phyloP scores from a whole-genome alignment of 2,888 invertebrate species.

The Dynastes hyllus region DNA sequence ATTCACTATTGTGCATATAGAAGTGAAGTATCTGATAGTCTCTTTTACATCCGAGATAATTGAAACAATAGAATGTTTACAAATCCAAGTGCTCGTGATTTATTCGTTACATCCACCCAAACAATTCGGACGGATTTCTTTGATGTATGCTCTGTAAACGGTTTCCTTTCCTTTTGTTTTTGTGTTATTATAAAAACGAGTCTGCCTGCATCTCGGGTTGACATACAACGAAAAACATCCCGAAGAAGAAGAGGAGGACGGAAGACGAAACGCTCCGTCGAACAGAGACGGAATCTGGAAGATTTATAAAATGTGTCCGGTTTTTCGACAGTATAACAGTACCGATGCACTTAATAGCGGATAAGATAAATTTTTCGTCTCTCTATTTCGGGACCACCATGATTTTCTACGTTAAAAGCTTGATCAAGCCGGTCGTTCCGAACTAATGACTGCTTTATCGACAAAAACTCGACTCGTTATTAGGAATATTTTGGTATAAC shows the following conservation, averaged over 20 bases:
- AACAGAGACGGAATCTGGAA: conserved; percentile 55
- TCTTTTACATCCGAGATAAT: conserved; percentile 49
- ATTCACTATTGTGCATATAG: no score
- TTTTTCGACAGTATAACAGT: conserved; percentile 61
- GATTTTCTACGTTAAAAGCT: conserved; percentile 36
- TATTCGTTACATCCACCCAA: conserved; percentile 63
- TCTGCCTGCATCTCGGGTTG: conserved; percentile 58
- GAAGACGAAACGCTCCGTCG: conserved; percentile 48
- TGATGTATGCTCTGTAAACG: conserved; percentile 62
- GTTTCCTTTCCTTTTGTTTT: conserved; percentile 61
- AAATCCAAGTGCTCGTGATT: conserved; percentile 63
- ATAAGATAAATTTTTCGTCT: conserved; percentile 60
- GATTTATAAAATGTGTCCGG: conserved; percentile 65
- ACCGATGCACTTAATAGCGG: conserved; percentile 61
- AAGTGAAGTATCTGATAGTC: not conserved
- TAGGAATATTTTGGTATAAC: conserved; percentile 19
- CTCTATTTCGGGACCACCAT: conserved; percentile 54
- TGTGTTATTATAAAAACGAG: conserved; percentile 60
- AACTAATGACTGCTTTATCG: conserved; percentile 43
- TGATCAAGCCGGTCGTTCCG: conserved; percentile 21
- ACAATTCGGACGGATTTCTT: conserved; percentile 64
- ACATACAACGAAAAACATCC: conserved; percentile 57
- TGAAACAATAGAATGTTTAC: conserved; percentile 65
- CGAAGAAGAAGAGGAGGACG: conserved; percentile 53
- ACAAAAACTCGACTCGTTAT: conserved; percentile 41